Base-by-base conservation (phyloP, 2,797 vertebrate genomes). In the Myiothlypis coronata region DNA sequence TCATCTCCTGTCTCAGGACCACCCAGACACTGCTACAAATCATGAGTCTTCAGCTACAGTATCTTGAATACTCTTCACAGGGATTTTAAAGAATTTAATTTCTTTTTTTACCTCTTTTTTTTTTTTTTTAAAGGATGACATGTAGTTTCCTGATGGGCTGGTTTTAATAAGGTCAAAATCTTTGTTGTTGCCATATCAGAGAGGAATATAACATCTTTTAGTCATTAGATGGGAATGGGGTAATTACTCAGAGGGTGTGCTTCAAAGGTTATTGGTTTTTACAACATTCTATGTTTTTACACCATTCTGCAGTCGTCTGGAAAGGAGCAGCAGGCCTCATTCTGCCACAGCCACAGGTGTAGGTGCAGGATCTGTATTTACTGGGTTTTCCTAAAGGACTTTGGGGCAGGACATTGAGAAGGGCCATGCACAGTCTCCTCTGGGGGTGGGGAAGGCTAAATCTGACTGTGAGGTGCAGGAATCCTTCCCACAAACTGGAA, bases 161-260 rank as follows among this genome's bases (percentile, higher is more conserved):
- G 93, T 97, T 97, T 97, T 97, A 97, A 97, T 97, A 97, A 97
- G 94, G 94, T 95, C 49, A 39, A 83, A 97, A 96, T 95, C 96
- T 96, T 97, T 97, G 94, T 96, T 97, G 94, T 97, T 97, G 90
- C 96, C 92, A 97, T 97, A 96, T 97, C 95, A 94, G 95, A 97
- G 84, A 94, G 52, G 70, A 95, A 84, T 94, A 92, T 90, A 94
- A 97, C 97, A 97, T 97, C 97, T 97, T 97, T 97, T 97, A 97
- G 91, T 95, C 95, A 97, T 97, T 97, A 97, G 82, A 92, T 94
- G 96, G 87, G 89, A 95, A 97, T 96, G 93, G 95, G 53, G 86
- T 97, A 97, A 96, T 96, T 96, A 96, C 93, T 96, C 81, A 56
- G 94, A 95, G 96, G 79, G 93, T 81, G 67, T 86, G 94, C 95